Base-by-base conservation (phyloP, 2,888 invertebrate species). In the Melanostoma mellinum region DNA sequence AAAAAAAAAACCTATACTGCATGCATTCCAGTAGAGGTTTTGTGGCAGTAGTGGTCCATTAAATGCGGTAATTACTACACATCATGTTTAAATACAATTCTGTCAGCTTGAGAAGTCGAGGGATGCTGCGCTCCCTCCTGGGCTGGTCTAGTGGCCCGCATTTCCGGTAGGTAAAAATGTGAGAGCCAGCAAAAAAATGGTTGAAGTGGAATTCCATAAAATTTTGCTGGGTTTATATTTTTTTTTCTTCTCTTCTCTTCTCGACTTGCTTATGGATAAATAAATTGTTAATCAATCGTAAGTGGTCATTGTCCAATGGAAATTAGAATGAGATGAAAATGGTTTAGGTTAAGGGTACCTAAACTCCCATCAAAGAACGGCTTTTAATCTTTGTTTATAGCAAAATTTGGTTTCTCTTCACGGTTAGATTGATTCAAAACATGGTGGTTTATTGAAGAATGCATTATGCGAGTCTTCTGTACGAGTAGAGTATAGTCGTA, bases 241-340 rank as follows among this genome's bases (percentile, higher is more conserved):
- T 42, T n/a, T 40, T 32, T 38, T 20, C 20, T 42, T 30, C 36
- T 48, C 9, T 40, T 35, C 58, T 52, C 3, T 55, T 48, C 5
- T 20, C 20, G 20, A 35, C 53, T 53, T 35, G 33, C n/a, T 20
- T 20, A 10, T 61, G 61, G 32, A 67, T 73, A 75, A 78, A 74
- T 84, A 84, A 84, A 84, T 84, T 74, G 84, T 84, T 84, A 84
- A 84, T 79, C 79, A 84, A 84, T 84, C 60, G 74, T 84, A 71
- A 79, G 84, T 79, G 84, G 74, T 53, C 73, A 81, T 68, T 68
- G 4, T 65, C 72, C 32, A 53, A 36, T 56, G 58, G 38, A 36
- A 61, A 71, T 33, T 50, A 33, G 9, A 67, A 53, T 20, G 35
- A 53, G 36, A 69, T 8, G 33, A 56, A 58, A 61, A 48, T 48